Evolutionary conservation across 2,113 vertebrate species (phyloP).

Genomic region (Actenoides hombroni): DNA sequence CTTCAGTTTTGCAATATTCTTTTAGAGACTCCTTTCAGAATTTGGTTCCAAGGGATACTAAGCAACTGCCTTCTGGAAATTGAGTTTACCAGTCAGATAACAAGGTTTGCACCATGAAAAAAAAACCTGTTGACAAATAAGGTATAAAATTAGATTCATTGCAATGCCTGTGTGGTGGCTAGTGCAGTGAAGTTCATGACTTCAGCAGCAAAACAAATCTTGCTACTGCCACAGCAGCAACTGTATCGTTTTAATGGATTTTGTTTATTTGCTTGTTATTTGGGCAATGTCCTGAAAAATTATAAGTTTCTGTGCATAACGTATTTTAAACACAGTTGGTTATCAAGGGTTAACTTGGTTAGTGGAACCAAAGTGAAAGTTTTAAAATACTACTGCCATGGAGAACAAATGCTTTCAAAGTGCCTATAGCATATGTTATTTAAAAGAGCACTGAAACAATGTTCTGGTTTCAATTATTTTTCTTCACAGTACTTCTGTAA

Average conservation of each 20-base stretch:
- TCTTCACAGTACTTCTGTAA: conserved; percentile 47
- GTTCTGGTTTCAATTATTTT: conserved; percentile 51
- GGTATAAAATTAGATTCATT: background rate
- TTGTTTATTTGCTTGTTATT: background rate
- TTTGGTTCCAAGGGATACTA: background rate
- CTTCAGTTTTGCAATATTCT: background rate
- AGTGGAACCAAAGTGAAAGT: conserved; percentile 59
- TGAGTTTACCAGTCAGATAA: background rate
- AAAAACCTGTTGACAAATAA: background rate
- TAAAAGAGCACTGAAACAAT: conserved; percentile 32
- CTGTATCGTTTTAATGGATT: fast-evolving
- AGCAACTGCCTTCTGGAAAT: background rate
- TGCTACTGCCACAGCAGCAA: background rate
- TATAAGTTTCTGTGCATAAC: background rate
- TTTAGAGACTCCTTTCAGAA: background rate
- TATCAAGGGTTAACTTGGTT: conserved; percentile 59
- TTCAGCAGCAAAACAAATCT: background rate
- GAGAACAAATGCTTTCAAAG: conserved; percentile 57
- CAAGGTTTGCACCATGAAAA: background rate
- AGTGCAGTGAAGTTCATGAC: background rate
- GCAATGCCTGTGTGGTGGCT: background rate
- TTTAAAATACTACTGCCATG: conserved; percentile 37
- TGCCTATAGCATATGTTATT: conserved; percentile 37
- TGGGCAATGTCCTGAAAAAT: background rate
- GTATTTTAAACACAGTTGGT: conserved; percentile 12